phyloP scores from a whole-genome alignment of 2,113 vertebrate species.

The Rattus norvegicus region DNA sequence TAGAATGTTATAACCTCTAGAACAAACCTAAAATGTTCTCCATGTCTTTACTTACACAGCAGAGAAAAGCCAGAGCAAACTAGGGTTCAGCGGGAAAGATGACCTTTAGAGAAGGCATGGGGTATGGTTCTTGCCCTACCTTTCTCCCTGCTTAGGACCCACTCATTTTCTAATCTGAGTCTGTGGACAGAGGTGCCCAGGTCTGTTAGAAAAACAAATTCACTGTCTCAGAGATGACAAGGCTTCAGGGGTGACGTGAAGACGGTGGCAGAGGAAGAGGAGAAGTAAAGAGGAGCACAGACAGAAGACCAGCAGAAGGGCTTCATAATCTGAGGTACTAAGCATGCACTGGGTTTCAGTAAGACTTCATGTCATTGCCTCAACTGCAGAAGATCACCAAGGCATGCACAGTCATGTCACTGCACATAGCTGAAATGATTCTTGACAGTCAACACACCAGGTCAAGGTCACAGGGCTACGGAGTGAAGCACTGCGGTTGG shows the following conservation, averaged over 20 bases:
- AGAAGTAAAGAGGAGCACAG: neutral
- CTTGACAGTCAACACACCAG: neutral
- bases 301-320: neutral
- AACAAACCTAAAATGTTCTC: neutral
- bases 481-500: neutral
- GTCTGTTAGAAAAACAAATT: neutral
- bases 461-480: neutral
- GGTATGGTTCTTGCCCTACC: neutral
- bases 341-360: neutral
- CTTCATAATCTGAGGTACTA: neutral
- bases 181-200: neutral
- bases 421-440: neutral
- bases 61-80: neutral
- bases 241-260: neutral
- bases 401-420: neutral
- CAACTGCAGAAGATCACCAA: neutral
- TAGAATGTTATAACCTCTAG: slow-evolving; percentile 10
- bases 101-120: neutral
- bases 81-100: neutral
- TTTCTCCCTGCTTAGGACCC: neutral
- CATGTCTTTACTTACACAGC: neutral
- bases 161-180: neutral
- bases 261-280: neutral
- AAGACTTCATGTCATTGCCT: neutral
- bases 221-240: neutral